phyloP scores from a whole-genome alignment of 2,797 vertebrate species.

The Parambassis ranga region DNA sequence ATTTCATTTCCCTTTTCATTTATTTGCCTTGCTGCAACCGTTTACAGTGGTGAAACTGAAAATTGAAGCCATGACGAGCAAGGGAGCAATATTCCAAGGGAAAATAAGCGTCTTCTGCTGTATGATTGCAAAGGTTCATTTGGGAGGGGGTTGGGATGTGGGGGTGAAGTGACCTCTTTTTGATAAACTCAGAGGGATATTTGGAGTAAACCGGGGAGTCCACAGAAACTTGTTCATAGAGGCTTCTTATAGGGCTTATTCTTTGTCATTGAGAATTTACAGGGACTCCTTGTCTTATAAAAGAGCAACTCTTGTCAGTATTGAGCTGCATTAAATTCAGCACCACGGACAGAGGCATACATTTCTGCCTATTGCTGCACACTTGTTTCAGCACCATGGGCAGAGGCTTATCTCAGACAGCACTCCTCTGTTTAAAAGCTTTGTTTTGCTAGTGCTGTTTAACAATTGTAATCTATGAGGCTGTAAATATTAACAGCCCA shows the following conservation, averaged over 20 bases:
- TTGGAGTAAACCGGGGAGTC: conserved; percentile 18
- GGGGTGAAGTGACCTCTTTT: conserved; percentile 44
- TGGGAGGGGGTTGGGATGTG: background rate
- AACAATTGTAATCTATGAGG: background rate
- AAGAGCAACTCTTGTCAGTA: conserved; percentile 6
- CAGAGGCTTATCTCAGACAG: background rate
- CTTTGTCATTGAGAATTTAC: conserved; percentile 2
- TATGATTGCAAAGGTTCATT: conserved; percentile 60
- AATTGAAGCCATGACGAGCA: conserved; percentile 68
- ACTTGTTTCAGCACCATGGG: conserved; percentile 30
- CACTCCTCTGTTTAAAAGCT: background rate
- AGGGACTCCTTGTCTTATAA: background rate
- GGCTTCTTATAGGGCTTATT: background rate
- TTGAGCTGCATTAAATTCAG: conserved; percentile 24
- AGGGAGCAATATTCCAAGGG: conserved; percentile 70
- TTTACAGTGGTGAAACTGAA: conserved; percentile 72
- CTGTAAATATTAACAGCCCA: conserved; percentile 17
- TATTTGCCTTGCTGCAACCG: conserved; percentile 73
- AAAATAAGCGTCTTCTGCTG: conserved; percentile 64
- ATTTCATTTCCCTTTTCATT: conserved; percentile 80
- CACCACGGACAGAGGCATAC: conserved; percentile 24
- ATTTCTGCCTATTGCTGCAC: background rate
- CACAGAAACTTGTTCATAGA: conserved; percentile 17
- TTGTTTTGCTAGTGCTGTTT: background rate
- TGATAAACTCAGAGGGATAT: conserved; percentile 47